Evolutionary conservation across 2,888 invertebrate genomes (phyloP).

Genomic region (Drosophila pseudotalamancana): DNA sequence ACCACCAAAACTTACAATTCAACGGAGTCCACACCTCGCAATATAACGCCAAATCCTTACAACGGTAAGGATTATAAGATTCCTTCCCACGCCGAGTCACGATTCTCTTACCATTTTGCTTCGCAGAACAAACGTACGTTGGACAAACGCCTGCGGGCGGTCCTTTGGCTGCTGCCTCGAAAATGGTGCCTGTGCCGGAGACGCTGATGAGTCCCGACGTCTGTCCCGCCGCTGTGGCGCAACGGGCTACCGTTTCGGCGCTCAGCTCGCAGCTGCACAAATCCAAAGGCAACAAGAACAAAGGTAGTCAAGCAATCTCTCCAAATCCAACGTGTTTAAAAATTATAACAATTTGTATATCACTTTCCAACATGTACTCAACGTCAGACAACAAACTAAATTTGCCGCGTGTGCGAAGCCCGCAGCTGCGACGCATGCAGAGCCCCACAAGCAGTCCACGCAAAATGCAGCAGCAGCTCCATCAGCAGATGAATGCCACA

Average conservation of each 20-base stretch:
- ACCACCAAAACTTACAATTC: constrained; percentile 80
- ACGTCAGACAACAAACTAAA: constrained; percentile 81
- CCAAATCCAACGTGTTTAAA: constrained; percentile 2
- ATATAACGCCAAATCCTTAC: constrained; percentile 83
- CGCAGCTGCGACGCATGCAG: constrained; percentile 79
- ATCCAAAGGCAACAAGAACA: constrained; percentile 82
- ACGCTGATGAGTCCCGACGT: constrained; percentile 93
- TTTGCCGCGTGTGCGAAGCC: constrained; percentile 83
- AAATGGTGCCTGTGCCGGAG: constrained; percentile 94
- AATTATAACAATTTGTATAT: constrained; percentile 8
- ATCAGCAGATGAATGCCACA: constrained; percentile 14
- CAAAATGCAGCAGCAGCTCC: constrained; percentile 47
- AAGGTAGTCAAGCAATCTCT: constrained; percentile 65
- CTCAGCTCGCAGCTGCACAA: constrained; percentile 81
- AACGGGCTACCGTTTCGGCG: constrained; percentile 79
- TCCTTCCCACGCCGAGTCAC: neutral
- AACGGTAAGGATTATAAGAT: constrained; percentile 67
- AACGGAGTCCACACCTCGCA: constrained; percentile 83
- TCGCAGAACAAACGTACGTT: constrained; percentile 74
- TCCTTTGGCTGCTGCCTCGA: constrained; percentile 92
- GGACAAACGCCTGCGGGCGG: constrained; percentile 73
- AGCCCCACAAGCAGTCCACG: constrained; percentile 83
- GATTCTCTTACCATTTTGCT: neutral
- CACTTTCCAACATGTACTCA: constrained; percentile 2
- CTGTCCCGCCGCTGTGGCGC: constrained; percentile 82